phyloP scores from a whole-genome alignment of 2,888 invertebrate species.

The Eupithecia subfuscata region DNA sequence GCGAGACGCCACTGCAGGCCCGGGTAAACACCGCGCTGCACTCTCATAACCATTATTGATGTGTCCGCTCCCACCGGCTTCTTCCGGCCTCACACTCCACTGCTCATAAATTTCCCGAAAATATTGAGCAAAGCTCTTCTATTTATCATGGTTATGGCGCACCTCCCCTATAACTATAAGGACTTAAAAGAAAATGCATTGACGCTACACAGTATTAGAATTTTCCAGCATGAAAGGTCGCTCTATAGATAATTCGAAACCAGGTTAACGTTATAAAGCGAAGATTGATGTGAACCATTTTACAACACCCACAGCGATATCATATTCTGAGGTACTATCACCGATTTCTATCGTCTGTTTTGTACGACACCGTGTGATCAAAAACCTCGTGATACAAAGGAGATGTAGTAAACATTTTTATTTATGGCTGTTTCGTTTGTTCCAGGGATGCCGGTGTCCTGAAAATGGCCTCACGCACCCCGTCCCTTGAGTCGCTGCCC shows the following conservation, averaged over 20 bases:
- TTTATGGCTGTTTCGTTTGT: conserved; percentile 58
- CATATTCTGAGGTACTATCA: conserved; percentile 42
- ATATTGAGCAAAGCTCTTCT: conserved; percentile 69
- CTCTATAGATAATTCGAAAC: conserved; percentile 37
- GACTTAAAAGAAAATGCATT: conserved; percentile 59
- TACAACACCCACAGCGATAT: conserved; percentile 39
- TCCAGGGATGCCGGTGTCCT: conserved; percentile 94
- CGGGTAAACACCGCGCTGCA: conserved; percentile 66
- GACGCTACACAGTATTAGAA: conserved; percentile 50
- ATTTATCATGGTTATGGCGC: conserved; percentile 72
- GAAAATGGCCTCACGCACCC: conserved; percentile 97
- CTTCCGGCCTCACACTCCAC: conserved; percentile 62
- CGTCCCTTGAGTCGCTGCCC: conserved; percentile 95
- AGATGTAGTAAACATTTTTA: conserved; percentile 28
- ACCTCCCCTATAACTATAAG: conserved; percentile 57
- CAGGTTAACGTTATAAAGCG: conserved; percentile 37
- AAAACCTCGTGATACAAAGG: conserved; percentile 37
- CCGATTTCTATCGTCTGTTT: conserved; percentile 37
- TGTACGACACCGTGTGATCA: conserved; percentile 42
- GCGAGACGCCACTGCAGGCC: conserved; percentile 63
- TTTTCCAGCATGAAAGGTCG: conserved; percentile 39
- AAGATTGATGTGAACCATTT: conserved; percentile 44
- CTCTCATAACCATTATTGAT: conserved; percentile 70
- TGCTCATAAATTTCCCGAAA: conserved; percentile 66
- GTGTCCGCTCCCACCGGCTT: conserved; percentile 61